These are phyloP conservation scores for Watsonalla binaria DNA, from an alignment of 2,888 invertebrate species.

Conservation along the genomic window DNA sequence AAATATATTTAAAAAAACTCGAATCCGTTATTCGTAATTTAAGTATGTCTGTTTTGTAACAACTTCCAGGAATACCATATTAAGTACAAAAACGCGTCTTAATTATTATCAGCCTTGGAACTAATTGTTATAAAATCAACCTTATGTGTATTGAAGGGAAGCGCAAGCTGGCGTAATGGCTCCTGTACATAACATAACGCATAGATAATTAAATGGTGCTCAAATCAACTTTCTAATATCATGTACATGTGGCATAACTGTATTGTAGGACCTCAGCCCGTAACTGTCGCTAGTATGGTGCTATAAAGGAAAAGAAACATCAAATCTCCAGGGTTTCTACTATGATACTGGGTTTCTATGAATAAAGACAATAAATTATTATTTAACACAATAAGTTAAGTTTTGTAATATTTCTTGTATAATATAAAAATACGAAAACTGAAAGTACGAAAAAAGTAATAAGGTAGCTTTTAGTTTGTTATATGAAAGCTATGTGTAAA, in stretches of 20 bases:
- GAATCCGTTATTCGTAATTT: neutral
- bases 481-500: no score
- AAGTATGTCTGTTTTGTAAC: neutral
- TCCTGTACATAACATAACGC: constrained; percentile 26
- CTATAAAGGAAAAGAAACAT: no score
- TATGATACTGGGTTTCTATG: no score
- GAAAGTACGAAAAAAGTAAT: no score
- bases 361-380: no score
- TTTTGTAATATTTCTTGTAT: no score
- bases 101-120: neutral
- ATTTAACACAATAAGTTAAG: no score
- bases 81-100: neutral
- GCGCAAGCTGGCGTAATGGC: constrained; percentile 18
- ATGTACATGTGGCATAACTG: constrained; percentile 25
- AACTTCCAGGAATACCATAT: neutral
- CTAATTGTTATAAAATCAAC: neutral
- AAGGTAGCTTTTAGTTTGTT: no score
- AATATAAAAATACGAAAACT: no score
- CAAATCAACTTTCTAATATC: constrained; percentile 47
- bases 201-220: constrained; percentile 29
- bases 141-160: neutral
- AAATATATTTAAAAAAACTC: no score
- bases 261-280: neutral
- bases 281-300: no score
- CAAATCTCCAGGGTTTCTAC: no score